Base-by-base conservation (phyloP, 2,113 vertebrate species). In the Apteryx owenii region DNA sequence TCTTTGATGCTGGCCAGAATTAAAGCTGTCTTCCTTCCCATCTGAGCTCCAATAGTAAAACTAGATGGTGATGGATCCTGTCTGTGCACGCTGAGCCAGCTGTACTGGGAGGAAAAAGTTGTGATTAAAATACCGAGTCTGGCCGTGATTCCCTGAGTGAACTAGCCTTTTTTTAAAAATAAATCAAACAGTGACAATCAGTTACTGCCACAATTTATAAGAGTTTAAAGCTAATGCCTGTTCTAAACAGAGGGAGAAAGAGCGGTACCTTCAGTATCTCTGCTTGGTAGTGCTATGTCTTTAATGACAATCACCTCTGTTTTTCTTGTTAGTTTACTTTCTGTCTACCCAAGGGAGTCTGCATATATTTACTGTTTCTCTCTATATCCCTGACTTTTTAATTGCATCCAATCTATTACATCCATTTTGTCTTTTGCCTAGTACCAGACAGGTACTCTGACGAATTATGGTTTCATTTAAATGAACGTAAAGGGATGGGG, bases 11-110 rank as follows among this genome's bases (percentile, higher is more conserved):
- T 29, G 25, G 4, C 12, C 40, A 33, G 50, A 56, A 3, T 36
- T 78, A 60, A 2, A 68, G 44, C 5, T 26, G 3, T 38, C 46
- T 40, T 36, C 6, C 20, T 77, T 77, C 38, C 65, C 75, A 31
- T 36, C 44, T 18, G 22, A 56, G 2, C 28, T 68, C n/a, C 38
- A 87, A 7, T 20, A 36, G 5, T 33, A 87, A 56, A 38, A 56
- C 31, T 9, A 1, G 15, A 1, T 4, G 4, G 28, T 38, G 31
- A 42, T 17, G 29, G 20, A 68, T 61, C 23, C 29, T 12, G 40
- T 20, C 33, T 19, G 11, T 1, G 2, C 7, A 4, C 10, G 22
- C 17, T 26, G 21, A 86, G 16, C 2, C 7, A n/a, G 5, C 8
- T 60, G 15, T 13, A 73, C 0, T 0, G 2, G 12, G 29, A 81